Evolutionary conservation across 2,113 vertebrate species (phyloP).

Genomic region (Phalacrocorax carbo): DNA sequence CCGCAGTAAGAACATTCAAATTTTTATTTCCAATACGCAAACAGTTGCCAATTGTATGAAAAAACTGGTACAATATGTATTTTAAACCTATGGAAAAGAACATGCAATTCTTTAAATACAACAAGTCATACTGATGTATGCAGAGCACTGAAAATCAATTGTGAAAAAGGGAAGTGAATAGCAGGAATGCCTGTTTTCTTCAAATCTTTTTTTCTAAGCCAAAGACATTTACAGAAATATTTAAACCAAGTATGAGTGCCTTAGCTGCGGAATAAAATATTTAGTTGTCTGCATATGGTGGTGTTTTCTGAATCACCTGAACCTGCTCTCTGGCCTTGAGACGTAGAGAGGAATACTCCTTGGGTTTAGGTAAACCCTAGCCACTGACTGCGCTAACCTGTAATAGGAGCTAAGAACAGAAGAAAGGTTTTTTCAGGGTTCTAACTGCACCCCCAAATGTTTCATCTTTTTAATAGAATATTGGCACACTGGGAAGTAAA

Average conservation of each 20-base stretch:
- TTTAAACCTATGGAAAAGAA: neutral
- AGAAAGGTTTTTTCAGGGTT: neutral
- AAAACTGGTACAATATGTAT: accelerated
- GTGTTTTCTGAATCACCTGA: neutral
- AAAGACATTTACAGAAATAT: neutral
- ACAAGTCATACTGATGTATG: neutral
- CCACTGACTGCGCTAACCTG: neutral
- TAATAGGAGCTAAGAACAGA: neutral
- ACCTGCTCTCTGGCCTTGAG: neutral
- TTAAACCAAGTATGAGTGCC: neutral
- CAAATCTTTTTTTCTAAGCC: neutral
- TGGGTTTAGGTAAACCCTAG: neutral
- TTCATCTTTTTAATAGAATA: neutral
- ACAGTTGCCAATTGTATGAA: neutral
- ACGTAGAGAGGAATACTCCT: neutral
- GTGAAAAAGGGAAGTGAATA: neutral
- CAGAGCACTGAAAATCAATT: neutral
- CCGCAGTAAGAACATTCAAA: no score
- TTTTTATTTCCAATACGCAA: neutral
- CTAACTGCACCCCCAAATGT: neutral
- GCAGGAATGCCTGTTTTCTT: neutral
- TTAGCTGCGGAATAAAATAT: neutral
- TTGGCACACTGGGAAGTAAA: neutral
- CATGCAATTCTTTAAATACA: neutral
- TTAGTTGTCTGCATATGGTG: neutral